phyloP scores from a whole-genome alignment of 2,113 vertebrate species.

The Carassius carassius region DNA sequence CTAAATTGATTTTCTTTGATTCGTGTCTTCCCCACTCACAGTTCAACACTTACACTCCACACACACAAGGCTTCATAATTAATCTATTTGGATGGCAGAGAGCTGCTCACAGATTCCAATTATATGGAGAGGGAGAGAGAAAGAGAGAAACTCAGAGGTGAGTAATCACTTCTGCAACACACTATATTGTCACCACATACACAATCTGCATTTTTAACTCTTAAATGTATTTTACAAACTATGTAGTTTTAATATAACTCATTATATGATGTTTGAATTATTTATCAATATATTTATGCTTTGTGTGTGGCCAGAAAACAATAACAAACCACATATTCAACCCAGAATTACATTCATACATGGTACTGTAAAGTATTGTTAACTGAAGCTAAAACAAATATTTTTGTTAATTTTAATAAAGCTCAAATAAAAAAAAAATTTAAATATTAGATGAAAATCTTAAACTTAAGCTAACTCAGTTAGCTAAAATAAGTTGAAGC shows the following conservation, averaged over 20 bases:
- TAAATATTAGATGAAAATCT: neutral
- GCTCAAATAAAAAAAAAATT: no score
- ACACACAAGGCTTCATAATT: slow-evolving; percentile 56
- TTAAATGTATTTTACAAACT: neutral
- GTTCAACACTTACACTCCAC: slow-evolving; percentile 46
- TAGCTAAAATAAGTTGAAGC: neutral
- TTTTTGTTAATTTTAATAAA: no score
- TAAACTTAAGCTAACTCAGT: neutral
- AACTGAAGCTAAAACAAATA: no score
- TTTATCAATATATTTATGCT: neutral
- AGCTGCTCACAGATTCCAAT: slow-evolving; percentile 47
- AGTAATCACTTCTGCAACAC: slow-evolving; percentile 42
- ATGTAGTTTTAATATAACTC: neutral
- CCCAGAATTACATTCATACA: neutral
- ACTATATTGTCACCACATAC: slow-evolving; percentile 2
- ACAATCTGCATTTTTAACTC: neutral
- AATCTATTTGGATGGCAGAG: slow-evolving; percentile 57
- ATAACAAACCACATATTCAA: neutral
- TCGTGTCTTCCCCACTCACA: slow-evolving; percentile 51
- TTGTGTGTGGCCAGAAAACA: neutral
- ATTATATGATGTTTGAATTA: neutral
- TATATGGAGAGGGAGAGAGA: slow-evolving; percentile 40
- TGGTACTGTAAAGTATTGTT: neutral
- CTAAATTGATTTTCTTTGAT: slow-evolving; percentile 61
- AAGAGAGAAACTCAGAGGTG: slow-evolving; percentile 23